phyloP scores from a whole-genome alignment of 1,140 invertebrate species.

The Arctopsyche grandis region DNA sequence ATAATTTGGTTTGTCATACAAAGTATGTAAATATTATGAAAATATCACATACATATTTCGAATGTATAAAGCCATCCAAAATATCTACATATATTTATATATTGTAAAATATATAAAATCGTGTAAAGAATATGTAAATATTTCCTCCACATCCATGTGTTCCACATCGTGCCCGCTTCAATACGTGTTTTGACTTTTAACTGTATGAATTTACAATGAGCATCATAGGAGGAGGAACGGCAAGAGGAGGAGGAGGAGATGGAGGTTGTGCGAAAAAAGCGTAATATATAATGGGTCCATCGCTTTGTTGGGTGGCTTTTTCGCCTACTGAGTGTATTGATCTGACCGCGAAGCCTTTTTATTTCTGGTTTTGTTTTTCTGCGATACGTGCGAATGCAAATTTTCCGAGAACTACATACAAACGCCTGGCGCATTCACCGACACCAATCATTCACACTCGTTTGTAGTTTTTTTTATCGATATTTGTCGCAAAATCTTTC shows the following conservation, averaged over 20 bases:
- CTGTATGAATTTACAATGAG: slow-evolving; percentile 45
- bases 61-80: too few relatives aligned
- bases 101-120: slow-evolving; percentile 14
- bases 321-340: slow-evolving; percentile 43
- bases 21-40: too few relatives aligned
- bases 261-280: slow-evolving; percentile 1
- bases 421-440: slow-evolving; percentile 28
- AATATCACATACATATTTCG: too few relatives aligned
- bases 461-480: too few relatives aligned
- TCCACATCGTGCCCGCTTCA: slow-evolving; percentile 34
- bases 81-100: too few relatives aligned
- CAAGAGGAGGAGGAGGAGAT: neutral
- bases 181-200: slow-evolving; percentile 46
- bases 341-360: slow-evolving; percentile 39
- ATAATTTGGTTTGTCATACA: slow-evolving; percentile 3
- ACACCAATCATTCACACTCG: neutral
- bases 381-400: slow-evolving; percentile 48
- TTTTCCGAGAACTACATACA: slow-evolving; percentile 26
- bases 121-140: slow-evolving; percentile 36
- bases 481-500: too few relatives aligned
- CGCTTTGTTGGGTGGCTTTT: slow-evolving; percentile 39
- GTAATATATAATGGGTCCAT: slow-evolving; percentile 31
- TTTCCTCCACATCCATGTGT: slow-evolving; percentile 34
- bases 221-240: slow-evolving; percentile 22
- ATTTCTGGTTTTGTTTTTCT: slow-evolving; percentile 19